Evolutionary conservation across 2,888 invertebrate species (phyloP).

Genomic region (Priocnemis perturbator): DNA sequence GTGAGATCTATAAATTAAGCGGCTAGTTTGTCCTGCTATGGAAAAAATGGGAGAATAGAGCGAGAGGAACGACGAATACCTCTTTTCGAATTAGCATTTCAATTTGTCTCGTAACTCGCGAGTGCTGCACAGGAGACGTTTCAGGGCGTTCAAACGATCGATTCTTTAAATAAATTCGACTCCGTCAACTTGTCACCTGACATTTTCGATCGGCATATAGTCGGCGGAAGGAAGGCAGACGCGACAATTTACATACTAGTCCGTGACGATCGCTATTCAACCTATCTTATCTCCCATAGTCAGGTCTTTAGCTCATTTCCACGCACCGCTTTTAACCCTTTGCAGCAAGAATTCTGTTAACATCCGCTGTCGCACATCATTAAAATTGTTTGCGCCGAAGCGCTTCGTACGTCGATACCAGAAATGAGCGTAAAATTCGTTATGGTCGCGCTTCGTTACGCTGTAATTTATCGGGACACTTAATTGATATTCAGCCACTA

Average conservation of each 20-base stretch:
- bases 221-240: not conserved
- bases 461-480: no score
- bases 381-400: no score
- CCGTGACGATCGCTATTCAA: slow-evolving; percentile 6
- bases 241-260: not conserved
- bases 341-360: no score
- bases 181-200: slow-evolving; percentile 43
- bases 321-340: no score
- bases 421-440: no score
- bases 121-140: slow-evolving; percentile 36
- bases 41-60: not conserved
- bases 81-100: slow-evolving; percentile 49
- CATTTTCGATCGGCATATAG: slow-evolving; percentile 38
- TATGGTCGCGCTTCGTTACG: no score
- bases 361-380: no score
- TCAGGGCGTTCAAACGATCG: slow-evolving; percentile 25
- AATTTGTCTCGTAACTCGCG: slow-evolving; percentile 49
- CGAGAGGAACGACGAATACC: slow-evolving; percentile 8
- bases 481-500: no score
- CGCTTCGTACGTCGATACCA: no score
- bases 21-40: no score
- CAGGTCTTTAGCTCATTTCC: no score
- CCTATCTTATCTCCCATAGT: not conserved
- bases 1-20: no score
- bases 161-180: slow-evolving; percentile 17